Percentiles rank a stretch among this genome's conserved stretches.
phyloP scores from a whole-genome alignment of 2,113 vertebrate species.

The Perognathus longimembris region DNA sequence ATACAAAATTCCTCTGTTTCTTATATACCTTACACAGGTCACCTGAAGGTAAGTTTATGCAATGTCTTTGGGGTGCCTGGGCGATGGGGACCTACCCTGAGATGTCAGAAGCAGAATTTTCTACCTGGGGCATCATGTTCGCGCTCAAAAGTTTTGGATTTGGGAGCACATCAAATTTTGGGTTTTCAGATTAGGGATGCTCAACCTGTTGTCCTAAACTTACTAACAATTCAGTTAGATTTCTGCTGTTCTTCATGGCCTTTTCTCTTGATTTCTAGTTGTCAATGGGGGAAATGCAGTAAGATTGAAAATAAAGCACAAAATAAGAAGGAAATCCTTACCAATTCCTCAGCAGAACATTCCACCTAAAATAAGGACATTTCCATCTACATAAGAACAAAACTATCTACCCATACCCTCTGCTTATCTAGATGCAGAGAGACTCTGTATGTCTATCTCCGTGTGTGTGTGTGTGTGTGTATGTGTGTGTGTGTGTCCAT shows the following conservation, averaged over 20 bases:
- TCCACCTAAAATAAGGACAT: not conserved
- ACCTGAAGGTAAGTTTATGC: not conserved
- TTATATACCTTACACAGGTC: not conserved
- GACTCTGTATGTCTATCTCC: not conserved
- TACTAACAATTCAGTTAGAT: not conserved
- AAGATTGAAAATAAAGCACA: not conserved
- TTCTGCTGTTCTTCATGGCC: not conserved
- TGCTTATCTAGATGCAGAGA: not conserved
- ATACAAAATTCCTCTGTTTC: not conserved
- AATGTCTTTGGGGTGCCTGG: not conserved
- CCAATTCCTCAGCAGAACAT: not conserved
- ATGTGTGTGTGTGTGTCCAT: too few relatives aligned
- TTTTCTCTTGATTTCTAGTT: not conserved
- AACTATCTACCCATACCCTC: not conserved
- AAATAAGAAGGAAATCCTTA: not conserved
- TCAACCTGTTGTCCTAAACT: not conserved
- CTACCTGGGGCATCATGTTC: not conserved
- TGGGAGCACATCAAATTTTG: not conserved
- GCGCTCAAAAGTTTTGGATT: not conserved
- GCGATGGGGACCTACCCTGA: not conserved
- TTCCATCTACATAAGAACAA: not conserved
- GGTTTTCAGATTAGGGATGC: not conserved
- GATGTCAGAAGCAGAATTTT: not conserved
- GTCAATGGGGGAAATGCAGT: not conserved
- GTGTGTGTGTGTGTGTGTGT: too few relatives aligned